Conservation (phyloP, 2,888 invertebrate species). For the Steinernema scapterisci region DNA sequence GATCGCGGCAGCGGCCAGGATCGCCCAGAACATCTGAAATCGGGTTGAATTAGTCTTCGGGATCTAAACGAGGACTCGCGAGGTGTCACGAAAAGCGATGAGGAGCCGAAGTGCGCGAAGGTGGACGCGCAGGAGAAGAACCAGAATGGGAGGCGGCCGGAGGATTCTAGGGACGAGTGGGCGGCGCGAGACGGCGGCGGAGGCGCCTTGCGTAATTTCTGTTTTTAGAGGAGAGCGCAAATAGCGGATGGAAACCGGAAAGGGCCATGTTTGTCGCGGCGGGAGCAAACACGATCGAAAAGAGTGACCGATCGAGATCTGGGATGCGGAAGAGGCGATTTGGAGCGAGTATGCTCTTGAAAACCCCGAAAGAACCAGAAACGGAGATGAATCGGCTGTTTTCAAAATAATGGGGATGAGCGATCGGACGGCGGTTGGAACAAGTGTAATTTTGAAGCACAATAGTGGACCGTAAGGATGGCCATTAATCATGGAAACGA, state of each 20-base stretch:
- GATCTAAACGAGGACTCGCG: conserved; percentile 3
- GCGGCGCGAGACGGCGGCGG: neutral
- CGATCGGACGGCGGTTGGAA: too few species aligned
- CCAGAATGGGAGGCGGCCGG: conserved; percentile 6
- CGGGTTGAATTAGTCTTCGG: neutral
- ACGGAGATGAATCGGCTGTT: too few species aligned
- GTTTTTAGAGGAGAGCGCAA: conserved; percentile 24
- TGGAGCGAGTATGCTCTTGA: too few species aligned
- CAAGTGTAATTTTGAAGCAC: too few species aligned
- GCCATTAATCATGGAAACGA: too few species aligned
- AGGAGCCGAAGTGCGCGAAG: conserved; percentile 6
- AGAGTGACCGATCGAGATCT: conserved; percentile 1
- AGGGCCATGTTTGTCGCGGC: neutral
- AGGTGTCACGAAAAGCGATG: neutral
- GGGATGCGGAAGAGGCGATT: neutral
- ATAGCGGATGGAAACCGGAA: conserved; percentile 12
- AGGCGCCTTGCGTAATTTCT: conserved; percentile 15
- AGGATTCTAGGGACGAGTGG: conserved; percentile 6
- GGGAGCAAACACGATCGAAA: neutral
- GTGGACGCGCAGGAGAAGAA: conserved; percentile 20
- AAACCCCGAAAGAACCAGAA: too few species aligned
- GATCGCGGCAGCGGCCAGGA: conserved; percentile 14
- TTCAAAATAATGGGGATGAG: too few species aligned
- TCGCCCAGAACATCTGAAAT: conserved; percentile 10
- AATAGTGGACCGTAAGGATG: too few species aligned